Conservation (phyloP, 2,888 invertebrate species). For the Andrena bucephala region DNA sequence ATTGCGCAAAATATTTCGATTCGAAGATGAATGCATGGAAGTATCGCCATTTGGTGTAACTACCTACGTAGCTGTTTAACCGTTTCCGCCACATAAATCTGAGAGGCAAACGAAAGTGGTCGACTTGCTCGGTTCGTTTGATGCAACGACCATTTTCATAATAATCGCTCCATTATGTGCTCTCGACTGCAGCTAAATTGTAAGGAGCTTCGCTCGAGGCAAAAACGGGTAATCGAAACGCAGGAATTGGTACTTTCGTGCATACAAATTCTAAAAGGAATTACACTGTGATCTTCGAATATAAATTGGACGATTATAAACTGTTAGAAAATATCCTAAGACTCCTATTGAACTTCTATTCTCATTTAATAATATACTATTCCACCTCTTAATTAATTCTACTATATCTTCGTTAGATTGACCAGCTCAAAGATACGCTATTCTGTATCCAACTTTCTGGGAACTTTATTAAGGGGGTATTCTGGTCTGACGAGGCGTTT, state of each 20-base stretch:
- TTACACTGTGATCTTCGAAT: background rate
- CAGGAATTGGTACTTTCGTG: background rate
- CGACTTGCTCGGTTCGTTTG: constrained; percentile 1
- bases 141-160: constrained; percentile 33
- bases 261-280: background rate
- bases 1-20: background rate
- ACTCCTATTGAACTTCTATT: no score
- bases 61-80: constrained; percentile 22
- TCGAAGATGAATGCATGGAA: background rate
- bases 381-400: no score
- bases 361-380: no score
- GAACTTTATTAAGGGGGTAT: background rate
- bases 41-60: constrained; percentile 15
- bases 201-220: constrained; percentile 5
- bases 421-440: background rate
- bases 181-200: constrained; percentile 25
- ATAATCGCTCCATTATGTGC: constrained; percentile 35
- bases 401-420: background rate
- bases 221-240: constrained; percentile 23
- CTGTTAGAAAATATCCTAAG: no score
- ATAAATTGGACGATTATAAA: background rate
- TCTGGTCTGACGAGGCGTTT: no score
- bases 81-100: constrained; percentile 25
- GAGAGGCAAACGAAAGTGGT: constrained; percentile 3
- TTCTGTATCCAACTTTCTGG: no score